Conservation (phyloP, 2,888 invertebrate species). For the Cephalotes varians region DNA sequence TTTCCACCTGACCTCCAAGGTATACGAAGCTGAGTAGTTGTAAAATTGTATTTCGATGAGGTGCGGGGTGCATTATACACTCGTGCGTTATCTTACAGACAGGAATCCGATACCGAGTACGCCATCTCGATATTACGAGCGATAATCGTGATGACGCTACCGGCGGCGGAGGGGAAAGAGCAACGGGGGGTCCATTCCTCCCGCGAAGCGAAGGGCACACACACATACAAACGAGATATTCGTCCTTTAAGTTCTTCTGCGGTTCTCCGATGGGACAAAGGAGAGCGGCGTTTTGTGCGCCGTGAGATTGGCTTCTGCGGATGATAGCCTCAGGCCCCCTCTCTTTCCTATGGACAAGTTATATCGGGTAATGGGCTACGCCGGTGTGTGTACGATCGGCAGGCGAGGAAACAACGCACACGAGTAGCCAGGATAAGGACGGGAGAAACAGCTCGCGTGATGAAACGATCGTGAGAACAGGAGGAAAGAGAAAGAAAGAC, state of each 20-base stretch:
- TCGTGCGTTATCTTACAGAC: slow-evolving; percentile 22
- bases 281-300: slow-evolving; percentile 74
- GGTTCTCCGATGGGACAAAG: slow-evolving; percentile 66
- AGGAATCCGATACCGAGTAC: slow-evolving; percentile 36
- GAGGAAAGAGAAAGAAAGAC: neutral
- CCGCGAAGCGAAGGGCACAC: slow-evolving; percentile 10
- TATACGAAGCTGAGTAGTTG: neutral
- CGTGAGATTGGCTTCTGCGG: slow-evolving; percentile 84
- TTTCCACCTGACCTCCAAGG: neutral
- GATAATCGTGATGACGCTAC: slow-evolving; percentile 35
- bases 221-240: slow-evolving; percentile 23
- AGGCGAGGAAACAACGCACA: slow-evolving; percentile 14
- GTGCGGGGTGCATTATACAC: neutral
- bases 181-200: slow-evolving; percentile 10
- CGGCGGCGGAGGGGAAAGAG: neutral
- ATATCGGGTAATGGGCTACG: slow-evolving; percentile 74
- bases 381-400: slow-evolving; percentile 49
- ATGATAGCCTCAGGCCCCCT: slow-evolving; percentile 80
- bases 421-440: slow-evolving; percentile 28
- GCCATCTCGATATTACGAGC: slow-evolving; percentile 23
- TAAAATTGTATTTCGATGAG: slow-evolving; percentile 13
- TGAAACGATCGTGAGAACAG: slow-evolving; percentile 32
- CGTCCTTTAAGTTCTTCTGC: slow-evolving; percentile 53
- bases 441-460: slow-evolving; percentile 17
- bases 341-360: slow-evolving; percentile 80